A percentile compares a stretch with the other conserved stretches of the same genome.
Conservation (phyloP, 2,113 vertebrate genomes). For the Dissostichus mawsoni region DNA sequence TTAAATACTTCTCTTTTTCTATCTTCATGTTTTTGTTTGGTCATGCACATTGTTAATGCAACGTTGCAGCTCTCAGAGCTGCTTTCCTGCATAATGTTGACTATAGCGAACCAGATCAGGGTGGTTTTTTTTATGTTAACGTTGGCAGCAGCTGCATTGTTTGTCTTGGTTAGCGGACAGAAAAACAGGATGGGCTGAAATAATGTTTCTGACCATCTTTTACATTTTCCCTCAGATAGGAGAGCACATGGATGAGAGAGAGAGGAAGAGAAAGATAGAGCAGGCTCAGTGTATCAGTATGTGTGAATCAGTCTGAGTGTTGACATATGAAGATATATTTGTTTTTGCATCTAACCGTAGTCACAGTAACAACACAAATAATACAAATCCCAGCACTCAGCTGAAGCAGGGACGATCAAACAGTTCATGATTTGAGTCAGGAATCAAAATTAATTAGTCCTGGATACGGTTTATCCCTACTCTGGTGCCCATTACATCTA, state of each 20-base stretch:
- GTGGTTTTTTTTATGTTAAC: slow-evolving; percentile 21
- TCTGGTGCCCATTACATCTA: background rate
- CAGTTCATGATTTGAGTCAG: slow-evolving; percentile 5
- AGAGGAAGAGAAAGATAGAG: background rate
- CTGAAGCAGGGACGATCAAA: background rate
- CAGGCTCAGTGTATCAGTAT: background rate
- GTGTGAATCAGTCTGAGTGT: background rate
- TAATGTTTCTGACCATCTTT: slow-evolving; percentile 40
- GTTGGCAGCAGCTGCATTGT: slow-evolving; percentile 39
- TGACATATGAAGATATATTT: background rate
- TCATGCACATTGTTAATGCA: slow-evolving; percentile 3
- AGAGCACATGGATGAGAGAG: background rate
- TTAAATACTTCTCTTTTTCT: too few species aligned
- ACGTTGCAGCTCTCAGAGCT: slow-evolving; percentile 10
- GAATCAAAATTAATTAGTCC: background rate
- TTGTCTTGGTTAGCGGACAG: slow-evolving; percentile 47
- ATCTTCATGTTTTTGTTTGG: background rate
- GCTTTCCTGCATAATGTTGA: slow-evolving; percentile 7
- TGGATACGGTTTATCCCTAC: background rate
- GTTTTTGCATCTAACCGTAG: background rate
- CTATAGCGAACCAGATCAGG: slow-evolving; percentile 17
- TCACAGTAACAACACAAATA: background rate
- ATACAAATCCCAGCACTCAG: background rate
- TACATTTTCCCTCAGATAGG: slow-evolving; percentile 18
- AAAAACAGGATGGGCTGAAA: slow-evolving; percentile 60